Percentiles rank a stretch among this genome's conserved stretches.
Evolutionary conservation across 2,888 invertebrate species (phyloP).

Genomic region (Liposcelis brunnea): DNA sequence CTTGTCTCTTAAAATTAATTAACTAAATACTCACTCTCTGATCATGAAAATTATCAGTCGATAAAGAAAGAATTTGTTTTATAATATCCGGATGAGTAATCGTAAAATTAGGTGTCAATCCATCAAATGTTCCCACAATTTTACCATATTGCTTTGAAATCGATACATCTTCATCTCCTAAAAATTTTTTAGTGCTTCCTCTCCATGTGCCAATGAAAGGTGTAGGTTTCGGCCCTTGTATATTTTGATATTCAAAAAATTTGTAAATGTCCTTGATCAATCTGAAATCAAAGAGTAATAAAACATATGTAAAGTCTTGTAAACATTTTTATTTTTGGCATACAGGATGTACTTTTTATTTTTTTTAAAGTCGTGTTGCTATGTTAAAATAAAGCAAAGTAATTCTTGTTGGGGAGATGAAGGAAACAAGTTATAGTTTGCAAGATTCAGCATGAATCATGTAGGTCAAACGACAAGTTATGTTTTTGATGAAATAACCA

Average conservation of each 20-base stretch:
- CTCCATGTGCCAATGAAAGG: conserved; percentile 11
- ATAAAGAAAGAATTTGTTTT: conserved; percentile 10
- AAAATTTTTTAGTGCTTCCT: conserved; percentile 7
- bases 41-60: conserved; percentile 7
- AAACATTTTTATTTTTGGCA: no score
- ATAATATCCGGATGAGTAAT: conserved; percentile 13
- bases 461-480: no score
- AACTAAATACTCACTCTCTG: neutral
- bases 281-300: conserved; percentile 9
- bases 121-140: conserved; percentile 14
- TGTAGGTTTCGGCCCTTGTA: conserved; percentile 11
- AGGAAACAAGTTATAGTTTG: no score
- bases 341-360: no score
- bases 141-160: conserved; percentile 12
- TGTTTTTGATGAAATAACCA: no score
- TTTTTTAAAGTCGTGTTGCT: no score
- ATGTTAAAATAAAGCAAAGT: no score
- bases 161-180: conserved; percentile 13
- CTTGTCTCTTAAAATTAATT: no score
- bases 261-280: conserved; percentile 1
- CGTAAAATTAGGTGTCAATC: conserved; percentile 12
- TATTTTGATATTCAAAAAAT: conserved; percentile 10
- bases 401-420: no score
- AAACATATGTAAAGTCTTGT: neutral
- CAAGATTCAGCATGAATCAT: no score